These are phyloP conservation scores for Eremobia ochroleuca DNA, from an alignment of 2,888 invertebrate species.

Conservation along the genomic window DNA sequence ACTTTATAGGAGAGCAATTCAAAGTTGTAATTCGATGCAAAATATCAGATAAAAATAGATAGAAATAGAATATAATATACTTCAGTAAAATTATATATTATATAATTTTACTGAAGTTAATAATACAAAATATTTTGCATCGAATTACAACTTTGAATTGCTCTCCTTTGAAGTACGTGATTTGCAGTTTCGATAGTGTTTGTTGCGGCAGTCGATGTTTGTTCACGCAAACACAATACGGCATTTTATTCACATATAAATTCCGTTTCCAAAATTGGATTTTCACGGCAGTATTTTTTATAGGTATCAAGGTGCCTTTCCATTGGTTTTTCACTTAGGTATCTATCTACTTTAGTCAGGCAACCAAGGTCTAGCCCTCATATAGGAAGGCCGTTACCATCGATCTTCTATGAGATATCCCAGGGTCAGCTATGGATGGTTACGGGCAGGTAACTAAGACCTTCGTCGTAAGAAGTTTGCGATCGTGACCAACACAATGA, in stretches of 20 bases:
- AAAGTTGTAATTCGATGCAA: too few species aligned
- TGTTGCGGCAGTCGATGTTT: too few species aligned
- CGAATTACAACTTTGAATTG: too few species aligned
- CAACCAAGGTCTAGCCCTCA: neutral
- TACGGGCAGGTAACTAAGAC: neutral
- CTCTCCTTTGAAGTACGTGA: too few species aligned
- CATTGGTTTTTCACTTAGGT: slow-evolving; percentile 2
- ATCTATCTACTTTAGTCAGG: neutral
- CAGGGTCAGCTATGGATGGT: neutral
- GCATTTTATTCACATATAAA: neutral
- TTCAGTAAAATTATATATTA: too few species aligned
- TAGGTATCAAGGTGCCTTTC: slow-evolving; percentile 8
- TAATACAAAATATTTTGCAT: too few species aligned
- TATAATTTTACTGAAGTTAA: too few species aligned
- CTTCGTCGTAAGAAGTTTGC: neutral
- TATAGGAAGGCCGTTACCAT: neutral
- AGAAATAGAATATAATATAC: too few species aligned
- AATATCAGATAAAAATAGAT: too few species aligned
- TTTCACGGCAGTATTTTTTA: neutral
- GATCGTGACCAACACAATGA: neutral
- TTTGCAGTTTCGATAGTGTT: too few species aligned
- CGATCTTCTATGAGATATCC: neutral
- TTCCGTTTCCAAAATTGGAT: neutral
- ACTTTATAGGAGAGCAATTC: too few species aligned
- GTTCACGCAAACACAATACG: neutral